phyloP scores from a whole-genome alignment of 2,113 vertebrate species.

The Scalopus aquaticus region DNA sequence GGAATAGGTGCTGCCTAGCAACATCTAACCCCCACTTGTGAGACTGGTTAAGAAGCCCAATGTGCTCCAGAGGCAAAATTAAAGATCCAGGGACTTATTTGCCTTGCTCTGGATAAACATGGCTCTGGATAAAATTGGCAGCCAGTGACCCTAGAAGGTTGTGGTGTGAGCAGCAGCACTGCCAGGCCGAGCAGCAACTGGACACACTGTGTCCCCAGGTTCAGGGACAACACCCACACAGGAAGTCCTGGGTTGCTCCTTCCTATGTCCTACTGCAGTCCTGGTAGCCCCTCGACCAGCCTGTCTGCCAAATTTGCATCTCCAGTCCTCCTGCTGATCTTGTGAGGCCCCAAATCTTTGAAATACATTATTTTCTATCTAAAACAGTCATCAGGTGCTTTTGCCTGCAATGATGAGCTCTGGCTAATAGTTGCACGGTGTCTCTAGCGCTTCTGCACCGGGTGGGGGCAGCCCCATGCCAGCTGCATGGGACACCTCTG shows the following conservation, averaged over 20 bases:
- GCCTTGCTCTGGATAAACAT: not conserved
- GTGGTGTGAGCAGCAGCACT: not conserved
- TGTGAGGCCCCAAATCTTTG: not conserved
- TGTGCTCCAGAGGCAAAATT: not conserved
- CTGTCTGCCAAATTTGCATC: not conserved
- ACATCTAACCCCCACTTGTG: not conserved
- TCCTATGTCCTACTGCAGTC: accelerated
- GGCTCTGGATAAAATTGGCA: not conserved
- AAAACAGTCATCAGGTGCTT: not conserved
- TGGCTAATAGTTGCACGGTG: not conserved
- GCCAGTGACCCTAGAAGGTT: not conserved
- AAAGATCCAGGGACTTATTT: not conserved
- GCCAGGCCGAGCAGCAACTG: too few relatives aligned
- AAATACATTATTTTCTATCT: not conserved
- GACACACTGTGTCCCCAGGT: too few relatives aligned
- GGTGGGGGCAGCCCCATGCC: too few relatives aligned
- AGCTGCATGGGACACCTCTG: too few relatives aligned
- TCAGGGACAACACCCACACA: accelerated
- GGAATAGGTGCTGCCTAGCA: not conserved
- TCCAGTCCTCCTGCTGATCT: too few relatives aligned
- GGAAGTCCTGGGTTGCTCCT: accelerated
- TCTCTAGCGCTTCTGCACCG: not conserved
- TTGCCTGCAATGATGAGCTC: not conserved
- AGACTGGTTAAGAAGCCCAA: not conserved
- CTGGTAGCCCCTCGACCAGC: not conserved